These are phyloP conservation scores for Cynocephalus volans DNA, from an alignment of 2,113 vertebrate species.

Conservation along the genomic window DNA sequence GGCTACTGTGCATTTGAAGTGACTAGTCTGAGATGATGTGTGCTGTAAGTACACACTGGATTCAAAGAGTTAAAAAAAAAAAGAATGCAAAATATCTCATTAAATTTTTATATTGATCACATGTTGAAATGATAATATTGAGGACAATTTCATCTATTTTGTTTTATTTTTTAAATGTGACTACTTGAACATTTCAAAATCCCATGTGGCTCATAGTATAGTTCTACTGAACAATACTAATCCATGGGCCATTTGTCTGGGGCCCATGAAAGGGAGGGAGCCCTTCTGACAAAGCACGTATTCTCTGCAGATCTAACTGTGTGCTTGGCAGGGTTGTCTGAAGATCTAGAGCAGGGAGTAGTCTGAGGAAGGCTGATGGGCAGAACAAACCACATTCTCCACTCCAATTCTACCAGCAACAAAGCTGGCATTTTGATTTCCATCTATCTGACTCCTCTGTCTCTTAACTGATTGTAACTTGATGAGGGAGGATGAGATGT, in stretches of 20 bases:
- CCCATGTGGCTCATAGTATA: not conserved
- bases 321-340: not conserved
- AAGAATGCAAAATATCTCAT: not conserved
- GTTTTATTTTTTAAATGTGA: not conserved
- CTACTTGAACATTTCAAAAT: not conserved
- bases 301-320: not conserved
- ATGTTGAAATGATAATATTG: not conserved
- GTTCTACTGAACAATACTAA: not conserved
- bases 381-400: not conserved
- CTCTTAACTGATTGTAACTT: not conserved
- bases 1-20: not conserved
- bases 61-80: not conserved
- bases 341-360: not conserved
- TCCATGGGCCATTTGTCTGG: not conserved
- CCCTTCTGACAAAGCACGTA: accelerated
- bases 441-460: not conserved
- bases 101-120: not conserved
- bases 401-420: not conserved
- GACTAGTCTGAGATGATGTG: not conserved
- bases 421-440: not conserved
- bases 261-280: not conserved
- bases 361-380: accelerated
- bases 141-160: not conserved
- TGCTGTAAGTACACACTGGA: not conserved
- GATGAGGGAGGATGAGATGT: not conserved